Conservation (phyloP, 2,113 vertebrate species). For the Zapus hudsonius region DNA sequence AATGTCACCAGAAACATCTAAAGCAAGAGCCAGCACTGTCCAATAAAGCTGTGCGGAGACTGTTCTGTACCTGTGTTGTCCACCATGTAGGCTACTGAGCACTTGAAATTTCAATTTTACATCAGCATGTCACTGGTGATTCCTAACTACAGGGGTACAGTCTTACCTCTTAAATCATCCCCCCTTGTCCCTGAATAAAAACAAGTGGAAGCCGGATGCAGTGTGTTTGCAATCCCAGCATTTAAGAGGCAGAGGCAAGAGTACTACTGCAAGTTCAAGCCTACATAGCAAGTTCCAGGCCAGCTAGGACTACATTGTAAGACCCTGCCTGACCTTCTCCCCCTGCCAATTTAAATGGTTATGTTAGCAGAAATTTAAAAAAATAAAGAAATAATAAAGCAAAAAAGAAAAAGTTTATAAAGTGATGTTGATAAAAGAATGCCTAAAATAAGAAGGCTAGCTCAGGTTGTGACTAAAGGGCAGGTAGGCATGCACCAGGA, state of each 20-base stretch:
- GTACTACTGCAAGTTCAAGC: not conserved
- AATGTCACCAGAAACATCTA: not conserved
- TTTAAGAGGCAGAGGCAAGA: not conserved
- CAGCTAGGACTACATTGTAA: no score
- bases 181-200: not conserved
- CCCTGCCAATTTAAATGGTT: no score
- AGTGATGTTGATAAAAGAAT: no score
- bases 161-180: not conserved
- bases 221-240: not conserved
- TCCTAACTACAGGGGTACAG: not conserved
- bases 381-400: no score
- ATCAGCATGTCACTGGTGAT: not conserved
- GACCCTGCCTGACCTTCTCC: no score
- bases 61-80: not conserved
- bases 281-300: not conserved
- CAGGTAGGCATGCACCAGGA: no score
- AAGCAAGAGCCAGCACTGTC: not conserved
- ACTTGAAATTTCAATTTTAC: not conserved
- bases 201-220: not conserved
- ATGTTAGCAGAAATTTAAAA: no score
- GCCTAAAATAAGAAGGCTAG: no score
- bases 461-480: no score
- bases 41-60: fast-evolving
- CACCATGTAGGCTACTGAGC: fast-evolving
- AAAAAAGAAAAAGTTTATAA: no score